These are phyloP conservation scores for Threskiornis aethiopicus DNA, from an alignment of 2,797 vertebrate genomes.

Conservation along the genomic window DNA sequence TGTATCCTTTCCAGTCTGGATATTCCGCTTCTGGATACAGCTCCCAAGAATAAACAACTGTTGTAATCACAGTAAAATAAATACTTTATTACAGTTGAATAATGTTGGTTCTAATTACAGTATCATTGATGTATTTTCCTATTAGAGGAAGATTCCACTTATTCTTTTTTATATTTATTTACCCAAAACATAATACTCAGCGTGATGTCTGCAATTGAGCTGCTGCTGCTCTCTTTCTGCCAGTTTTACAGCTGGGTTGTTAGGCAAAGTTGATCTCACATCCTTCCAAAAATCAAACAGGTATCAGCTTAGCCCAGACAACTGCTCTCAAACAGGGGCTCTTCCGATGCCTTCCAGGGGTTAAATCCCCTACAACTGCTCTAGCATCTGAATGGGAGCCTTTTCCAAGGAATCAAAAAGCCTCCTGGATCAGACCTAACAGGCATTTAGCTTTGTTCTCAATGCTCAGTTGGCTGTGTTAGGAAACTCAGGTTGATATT, in stretches of 20 bases:
- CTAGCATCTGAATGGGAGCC: background rate
- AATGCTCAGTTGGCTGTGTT: background rate
- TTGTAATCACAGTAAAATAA: constrained; percentile 56
- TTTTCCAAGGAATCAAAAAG: background rate
- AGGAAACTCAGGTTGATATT: background rate
- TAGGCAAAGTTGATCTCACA: background rate
- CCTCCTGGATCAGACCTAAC: background rate
- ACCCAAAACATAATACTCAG: constrained; percentile 37
- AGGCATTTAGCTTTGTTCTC: background rate
- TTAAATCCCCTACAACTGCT: background rate
- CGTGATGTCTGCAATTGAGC: constrained; percentile 4
- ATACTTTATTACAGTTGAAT: constrained; percentile 40
- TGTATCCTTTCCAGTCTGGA: background rate
- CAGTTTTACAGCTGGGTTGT: constrained; percentile 21
- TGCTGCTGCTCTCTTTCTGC: background rate
- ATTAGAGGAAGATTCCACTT: constrained; percentile 41
- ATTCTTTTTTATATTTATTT: constrained; percentile 56
- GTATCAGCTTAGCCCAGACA: background rate
- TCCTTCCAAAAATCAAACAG: background rate
- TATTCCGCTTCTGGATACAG: constrained; percentile 20
- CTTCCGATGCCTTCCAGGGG: background rate
- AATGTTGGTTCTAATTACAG: constrained; percentile 58
- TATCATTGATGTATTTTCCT: constrained; percentile 49
- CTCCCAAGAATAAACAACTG: constrained; percentile 38
- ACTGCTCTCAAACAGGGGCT: background rate